Evolutionary conservation across 2,797 vertebrate genomes (phyloP).

Genomic region (Pangasius larnaudii): DNA sequence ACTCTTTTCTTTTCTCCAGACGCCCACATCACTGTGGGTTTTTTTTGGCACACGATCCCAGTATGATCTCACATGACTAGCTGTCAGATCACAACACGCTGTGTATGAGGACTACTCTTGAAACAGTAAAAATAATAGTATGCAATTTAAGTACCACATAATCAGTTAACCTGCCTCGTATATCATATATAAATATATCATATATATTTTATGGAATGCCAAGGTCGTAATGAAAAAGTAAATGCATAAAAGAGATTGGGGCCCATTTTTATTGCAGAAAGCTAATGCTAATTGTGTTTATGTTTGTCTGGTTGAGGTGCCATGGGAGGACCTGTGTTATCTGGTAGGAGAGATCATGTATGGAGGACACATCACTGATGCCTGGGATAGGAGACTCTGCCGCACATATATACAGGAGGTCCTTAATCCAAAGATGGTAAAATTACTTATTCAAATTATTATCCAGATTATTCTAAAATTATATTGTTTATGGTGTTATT

Average conservation of each 20-base stretch:
- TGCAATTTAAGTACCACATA: not conserved
- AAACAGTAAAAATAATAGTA: not conserved
- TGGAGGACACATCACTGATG: constrained; percentile 80
- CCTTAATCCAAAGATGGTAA: constrained; percentile 81
- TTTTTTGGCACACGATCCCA: not conserved
- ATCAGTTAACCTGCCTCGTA: not conserved
- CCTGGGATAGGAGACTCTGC: constrained; percentile 81
- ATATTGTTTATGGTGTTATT: not conserved
- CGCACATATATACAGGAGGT: constrained; percentile 80
- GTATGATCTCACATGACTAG: not conserved
- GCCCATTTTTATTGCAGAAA: not conserved
- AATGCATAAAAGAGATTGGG: not conserved
- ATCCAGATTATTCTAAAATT: not conserved
- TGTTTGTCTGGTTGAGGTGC: constrained; percentile 70
- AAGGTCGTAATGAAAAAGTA: not conserved
- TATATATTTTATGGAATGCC: not conserved
- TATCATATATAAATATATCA: not conserved
- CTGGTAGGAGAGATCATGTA: constrained; percentile 86
- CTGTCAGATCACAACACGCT: constrained; percentile 5
- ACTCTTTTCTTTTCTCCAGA: constrained; percentile 84
- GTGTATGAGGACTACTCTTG: not conserved
- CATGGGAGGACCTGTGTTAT: constrained; percentile 81
- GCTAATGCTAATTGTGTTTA: not conserved
- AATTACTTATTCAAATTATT: constrained; percentile 27
- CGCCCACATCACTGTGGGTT: constrained; percentile 50